These are phyloP conservation scores for Zenarchopterus dispar DNA, from an alignment of 2,797 vertebrate species.

Conservation along the genomic window DNA sequence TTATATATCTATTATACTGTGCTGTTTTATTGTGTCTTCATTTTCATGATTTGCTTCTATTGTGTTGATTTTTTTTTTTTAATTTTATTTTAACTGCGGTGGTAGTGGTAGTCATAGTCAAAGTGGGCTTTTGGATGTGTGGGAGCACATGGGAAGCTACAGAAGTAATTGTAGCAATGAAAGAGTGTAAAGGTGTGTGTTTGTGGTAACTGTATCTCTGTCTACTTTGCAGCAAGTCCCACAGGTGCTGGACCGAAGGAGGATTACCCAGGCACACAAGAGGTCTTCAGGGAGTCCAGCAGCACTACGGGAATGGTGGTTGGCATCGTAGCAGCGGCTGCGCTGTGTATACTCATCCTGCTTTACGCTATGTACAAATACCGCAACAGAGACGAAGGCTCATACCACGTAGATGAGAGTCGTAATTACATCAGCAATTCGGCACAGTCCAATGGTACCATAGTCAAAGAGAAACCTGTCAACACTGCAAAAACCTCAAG, in stretches of 20 bases:
- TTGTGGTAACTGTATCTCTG: conserved; percentile 38
- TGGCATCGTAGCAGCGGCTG: conserved; percentile 94
- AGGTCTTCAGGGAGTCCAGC: conserved; percentile 95
- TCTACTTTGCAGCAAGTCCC: conserved; percentile 88
- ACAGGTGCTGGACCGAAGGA: conserved; percentile 86
- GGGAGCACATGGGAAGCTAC: too few species aligned
- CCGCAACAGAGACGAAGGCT: conserved; percentile 97
- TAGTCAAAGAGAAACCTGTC: conserved; percentile 95
- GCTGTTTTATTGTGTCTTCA: too few species aligned
- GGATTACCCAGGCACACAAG: conserved; percentile 87
- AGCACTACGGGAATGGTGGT: conserved; percentile 99
- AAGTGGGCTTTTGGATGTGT: too few species aligned
- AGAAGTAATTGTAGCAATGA: conserved; percentile 10
- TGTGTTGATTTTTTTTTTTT: too few species aligned
- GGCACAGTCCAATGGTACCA: conserved; percentile 96
- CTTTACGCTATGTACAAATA: conserved; percentile 99
- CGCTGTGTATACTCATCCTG: conserved; percentile 97
- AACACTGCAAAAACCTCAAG: conserved; percentile 90
- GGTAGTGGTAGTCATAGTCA: too few species aligned
- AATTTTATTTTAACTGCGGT: too few species aligned
- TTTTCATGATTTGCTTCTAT: too few species aligned
- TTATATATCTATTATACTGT: too few species aligned
- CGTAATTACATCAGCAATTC: conserved; percentile 99
- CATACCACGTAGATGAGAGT: conserved; percentile 97
- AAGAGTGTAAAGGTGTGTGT: conserved; percentile 4